These are phyloP conservation scores for Pseudomugil tenellus DNA, from an alignment of 2,797 vertebrate genomes.

Conservation along the genomic window DNA sequence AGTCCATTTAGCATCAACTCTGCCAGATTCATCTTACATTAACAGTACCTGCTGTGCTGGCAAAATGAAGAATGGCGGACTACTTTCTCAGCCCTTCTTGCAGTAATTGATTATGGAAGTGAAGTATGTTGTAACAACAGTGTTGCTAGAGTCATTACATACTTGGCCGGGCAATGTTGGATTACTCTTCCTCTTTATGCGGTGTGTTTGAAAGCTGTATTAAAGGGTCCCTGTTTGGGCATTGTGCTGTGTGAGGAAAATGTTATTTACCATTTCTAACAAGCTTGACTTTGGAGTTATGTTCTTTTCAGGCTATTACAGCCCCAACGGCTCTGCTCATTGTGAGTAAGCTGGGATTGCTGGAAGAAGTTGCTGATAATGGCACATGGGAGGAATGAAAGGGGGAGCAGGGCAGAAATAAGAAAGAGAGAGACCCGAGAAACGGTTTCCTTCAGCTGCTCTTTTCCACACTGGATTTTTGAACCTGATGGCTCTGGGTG, in stretches of 20 bases:
- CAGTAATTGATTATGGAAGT: constrained; percentile 58
- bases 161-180: constrained; percentile 52
- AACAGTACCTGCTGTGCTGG: constrained; percentile 37
- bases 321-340: constrained; percentile 42
- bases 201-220: constrained; percentile 58
- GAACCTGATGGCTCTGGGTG: constrained; percentile 46
- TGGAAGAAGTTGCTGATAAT: constrained; percentile 40
- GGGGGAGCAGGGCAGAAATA: constrained; percentile 27
- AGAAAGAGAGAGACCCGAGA: constrained; percentile 29
- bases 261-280: constrained; percentile 70
- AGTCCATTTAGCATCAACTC: constrained; percentile 46
- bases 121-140: constrained; percentile 38
- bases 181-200: constrained; percentile 57
- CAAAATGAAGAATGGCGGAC: constrained; percentile 46
- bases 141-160: constrained; percentile 60
- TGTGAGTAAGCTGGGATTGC: constrained; percentile 45
- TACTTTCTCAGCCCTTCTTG: constrained; percentile 42
- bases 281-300: constrained; percentile 61
- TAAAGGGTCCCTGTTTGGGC: constrained; percentile 56
- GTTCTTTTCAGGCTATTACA: constrained; percentile 61
- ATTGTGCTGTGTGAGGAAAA: constrained; percentile 58
- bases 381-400: constrained; percentile 27
- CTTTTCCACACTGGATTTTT: constrained; percentile 38
- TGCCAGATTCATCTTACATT: constrained; percentile 47
- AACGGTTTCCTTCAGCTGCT: constrained; percentile 29